Percentiles rank a stretch among this genome's conserved stretches.
Conservation (phyloP, 2,888 invertebrate species). For the Asteroscopus sphinx region DNA sequence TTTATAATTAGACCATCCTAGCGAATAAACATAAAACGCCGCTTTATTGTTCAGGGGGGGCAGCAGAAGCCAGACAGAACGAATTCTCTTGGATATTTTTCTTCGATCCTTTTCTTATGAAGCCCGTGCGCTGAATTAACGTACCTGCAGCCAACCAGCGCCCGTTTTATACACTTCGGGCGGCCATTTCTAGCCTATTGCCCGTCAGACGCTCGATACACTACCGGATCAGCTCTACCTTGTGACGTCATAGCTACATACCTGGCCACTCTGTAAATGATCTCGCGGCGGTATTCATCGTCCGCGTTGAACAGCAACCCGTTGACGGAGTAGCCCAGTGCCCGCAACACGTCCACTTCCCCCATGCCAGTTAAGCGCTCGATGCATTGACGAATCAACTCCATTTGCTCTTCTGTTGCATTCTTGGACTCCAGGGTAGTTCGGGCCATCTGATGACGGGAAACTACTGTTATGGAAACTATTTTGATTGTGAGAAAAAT, state of each 20-base stretch:
- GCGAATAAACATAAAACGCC: too few relatives aligned
- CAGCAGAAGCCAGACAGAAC: too few relatives aligned
- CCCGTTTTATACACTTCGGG: too few relatives aligned
- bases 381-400: slow-evolving; percentile 71
- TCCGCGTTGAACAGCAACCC: slow-evolving; percentile 78
- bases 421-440: slow-evolving; percentile 65
- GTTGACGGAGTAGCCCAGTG: slow-evolving; percentile 72
- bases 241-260: slow-evolving; percentile 41
- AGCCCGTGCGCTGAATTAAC: too few relatives aligned
- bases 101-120: too few relatives aligned
- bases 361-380: slow-evolving; percentile 73
- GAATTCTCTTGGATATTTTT: too few relatives aligned
- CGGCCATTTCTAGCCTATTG: too few relatives aligned
- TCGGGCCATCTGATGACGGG: slow-evolving; percentile 71
- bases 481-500: background rate
- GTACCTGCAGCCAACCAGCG: too few relatives aligned
- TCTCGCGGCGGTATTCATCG: slow-evolving; percentile 75
- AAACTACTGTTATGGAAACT: background rate
- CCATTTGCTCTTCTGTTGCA: slow-evolving; percentile 71
- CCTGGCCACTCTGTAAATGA: slow-evolving; percentile 78
- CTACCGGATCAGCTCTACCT: too few relatives aligned
- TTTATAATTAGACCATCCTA: too few relatives aligned
- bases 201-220: too few relatives aligned
- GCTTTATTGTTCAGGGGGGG: too few relatives aligned
- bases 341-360: slow-evolving; percentile 72